phyloP scores from a whole-genome alignment of 1,140 invertebrate species.

The Drosophila setifemur region DNA sequence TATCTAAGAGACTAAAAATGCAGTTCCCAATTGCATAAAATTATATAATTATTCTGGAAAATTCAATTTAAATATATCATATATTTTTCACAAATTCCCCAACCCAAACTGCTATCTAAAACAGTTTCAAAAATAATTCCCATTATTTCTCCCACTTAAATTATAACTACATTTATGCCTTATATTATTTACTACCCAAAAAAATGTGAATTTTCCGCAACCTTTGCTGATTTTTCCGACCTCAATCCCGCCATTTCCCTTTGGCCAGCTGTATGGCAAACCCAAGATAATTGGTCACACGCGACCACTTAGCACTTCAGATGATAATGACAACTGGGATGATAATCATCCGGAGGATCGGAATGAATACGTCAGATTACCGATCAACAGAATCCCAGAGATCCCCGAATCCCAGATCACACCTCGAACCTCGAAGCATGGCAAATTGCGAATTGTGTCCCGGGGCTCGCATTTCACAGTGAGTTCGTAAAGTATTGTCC shows the following conservation, averaged over 20 bases:
- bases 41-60: no score
- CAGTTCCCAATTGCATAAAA: no score
- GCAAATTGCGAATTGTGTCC: constrained; percentile 1
- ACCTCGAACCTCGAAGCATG: constrained; percentile 2
- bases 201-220: neutral
- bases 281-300: constrained; percentile 65
- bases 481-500: constrained; percentile 2
- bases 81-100: no score
- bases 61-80: no score
- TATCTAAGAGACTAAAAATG: no score
- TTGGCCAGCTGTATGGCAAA: constrained; percentile 47
- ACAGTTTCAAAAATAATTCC: no score
- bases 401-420: constrained; percentile 28
- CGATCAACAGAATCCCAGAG: no score
- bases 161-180: no score
- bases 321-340: constrained; percentile 1
- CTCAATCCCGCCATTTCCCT: neutral
- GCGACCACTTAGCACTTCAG: constrained; percentile 71
- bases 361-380: constrained; percentile 72
- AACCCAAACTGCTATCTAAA: no score
- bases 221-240: neutral
- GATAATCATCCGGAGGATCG: neutral
- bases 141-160: no score
- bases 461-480: constrained; percentile 4
- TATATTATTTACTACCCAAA: no score